A percentile compares a stretch with the other conserved stretches of the same genome.
Conservation (phyloP, 2,888 invertebrate genomes). For the Antheraea yamamai region DNA sequence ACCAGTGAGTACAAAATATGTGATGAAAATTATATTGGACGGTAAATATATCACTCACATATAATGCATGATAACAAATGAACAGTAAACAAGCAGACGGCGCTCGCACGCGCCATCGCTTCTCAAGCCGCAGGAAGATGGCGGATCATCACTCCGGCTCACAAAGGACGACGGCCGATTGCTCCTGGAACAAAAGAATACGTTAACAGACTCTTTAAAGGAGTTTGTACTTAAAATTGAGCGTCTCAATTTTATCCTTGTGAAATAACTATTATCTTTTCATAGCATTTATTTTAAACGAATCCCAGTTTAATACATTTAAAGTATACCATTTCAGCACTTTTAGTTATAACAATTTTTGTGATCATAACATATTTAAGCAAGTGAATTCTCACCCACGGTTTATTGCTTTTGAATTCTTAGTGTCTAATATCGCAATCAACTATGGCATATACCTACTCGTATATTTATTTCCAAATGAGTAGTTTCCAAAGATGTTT, state of each 20-base stretch:
- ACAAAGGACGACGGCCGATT: constrained; percentile 53
- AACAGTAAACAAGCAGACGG: constrained; percentile 71
- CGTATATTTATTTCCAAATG: too few relatives aligned
- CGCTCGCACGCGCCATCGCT: constrained; percentile 66
- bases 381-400: too few relatives aligned
- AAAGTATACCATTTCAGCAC: background rate
- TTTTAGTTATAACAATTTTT: background rate
- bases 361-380: too few relatives aligned
- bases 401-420: too few relatives aligned
- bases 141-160: constrained; percentile 49
- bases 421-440: too few relatives aligned
- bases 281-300: background rate
- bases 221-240: constrained; percentile 7
- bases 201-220: constrained; percentile 8
- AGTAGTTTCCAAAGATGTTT: too few relatives aligned
- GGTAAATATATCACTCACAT: constrained; percentile 55
- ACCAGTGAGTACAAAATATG: background rate
- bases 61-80: constrained; percentile 76
- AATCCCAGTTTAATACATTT: background rate
- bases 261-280: background rate
- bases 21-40: background rate
- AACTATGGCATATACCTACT: too few relatives aligned
- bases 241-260: too few relatives aligned
- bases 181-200: constrained; percentile 69
- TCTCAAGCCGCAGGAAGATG: constrained; percentile 38